Evolutionary conservation across 1,140 invertebrate species (phyloP).

Genomic region (Lordiphosa stackelbergi): DNA sequence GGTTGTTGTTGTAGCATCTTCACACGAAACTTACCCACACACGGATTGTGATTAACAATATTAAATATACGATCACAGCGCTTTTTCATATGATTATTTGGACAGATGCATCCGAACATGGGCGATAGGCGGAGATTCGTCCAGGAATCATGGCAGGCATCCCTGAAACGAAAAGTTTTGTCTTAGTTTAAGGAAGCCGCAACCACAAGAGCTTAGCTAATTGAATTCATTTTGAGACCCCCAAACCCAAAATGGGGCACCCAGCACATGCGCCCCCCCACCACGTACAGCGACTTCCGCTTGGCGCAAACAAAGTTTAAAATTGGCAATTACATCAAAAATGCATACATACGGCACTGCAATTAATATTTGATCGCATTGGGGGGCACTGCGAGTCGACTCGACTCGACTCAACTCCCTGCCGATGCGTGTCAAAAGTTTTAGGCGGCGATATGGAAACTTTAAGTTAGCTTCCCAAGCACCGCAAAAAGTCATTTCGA

Average conservation of each 20-base stretch:
- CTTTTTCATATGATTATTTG: slow-evolving; percentile 91
- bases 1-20: slow-evolving; percentile 16
- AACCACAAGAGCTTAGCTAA: slow-evolving; percentile 32
- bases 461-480: slow-evolving; percentile 35
- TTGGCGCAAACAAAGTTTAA: slow-evolving; percentile 60
- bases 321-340: slow-evolving; percentile 75
- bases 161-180: slow-evolving; percentile 79
- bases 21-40: slow-evolving; percentile 87
- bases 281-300: slow-evolving; percentile 46
- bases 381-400: background rate
- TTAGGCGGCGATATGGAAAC: slow-evolving; percentile 49
- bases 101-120: slow-evolving; percentile 94
- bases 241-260: slow-evolving; percentile 11
- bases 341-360: slow-evolving; percentile 65
- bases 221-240: slow-evolving; percentile 57
- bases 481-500: slow-evolving; percentile 73
- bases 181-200: slow-evolving; percentile 4
- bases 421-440: slow-evolving; percentile 62
- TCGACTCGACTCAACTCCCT: slow-evolving; percentile 10
- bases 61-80: slow-evolving; percentile 91
- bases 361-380: slow-evolving; percentile 73
- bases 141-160: slow-evolving; percentile 90
- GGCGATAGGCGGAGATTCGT: slow-evolving; percentile 88
- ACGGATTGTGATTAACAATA: slow-evolving; percentile 92
- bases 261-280: background rate